Percentiles rank a stretch among this genome's conserved stretches.
Conservation (phyloP, 2,113 vertebrate species). For the Thalassoma bifasciatum region DNA sequence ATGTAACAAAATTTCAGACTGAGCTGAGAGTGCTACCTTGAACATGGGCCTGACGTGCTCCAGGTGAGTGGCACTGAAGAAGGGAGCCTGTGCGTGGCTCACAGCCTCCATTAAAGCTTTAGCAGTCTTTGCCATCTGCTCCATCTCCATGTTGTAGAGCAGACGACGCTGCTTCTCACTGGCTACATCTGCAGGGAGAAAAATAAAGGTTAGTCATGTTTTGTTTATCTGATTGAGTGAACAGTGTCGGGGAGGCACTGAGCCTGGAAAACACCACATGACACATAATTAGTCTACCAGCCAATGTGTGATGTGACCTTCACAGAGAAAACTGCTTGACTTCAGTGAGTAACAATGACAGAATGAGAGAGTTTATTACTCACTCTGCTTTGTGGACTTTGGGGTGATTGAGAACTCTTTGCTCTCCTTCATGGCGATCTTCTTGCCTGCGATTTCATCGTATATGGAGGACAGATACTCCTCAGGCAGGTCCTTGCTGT, state of each 20-base stretch:
- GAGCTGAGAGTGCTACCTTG: slow-evolving; percentile 78
- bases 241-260: not conserved
- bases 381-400: slow-evolving; percentile 95
- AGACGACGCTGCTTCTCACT: slow-evolving; percentile 95
- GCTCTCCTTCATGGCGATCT: slow-evolving; percentile 97
- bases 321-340: not conserved
- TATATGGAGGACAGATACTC: slow-evolving; percentile 97
- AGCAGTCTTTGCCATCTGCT: slow-evolving; percentile 98
- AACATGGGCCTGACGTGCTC: slow-evolving; percentile 98
- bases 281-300: not conserved
- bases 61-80: slow-evolving; percentile 96
- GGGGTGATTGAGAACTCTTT: slow-evolving; percentile 93
- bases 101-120: slow-evolving; percentile 98
- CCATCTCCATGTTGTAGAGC: slow-evolving; percentile 98
- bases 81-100: slow-evolving; percentile 95
- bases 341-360: not conserved
- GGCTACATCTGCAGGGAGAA: slow-evolving; percentile 83
- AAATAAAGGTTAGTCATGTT: not conserved
- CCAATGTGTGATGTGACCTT: not conserved
- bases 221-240: not conserved
- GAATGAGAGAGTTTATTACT: slow-evolving; percentile 62
- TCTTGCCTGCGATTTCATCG: slow-evolving; percentile 97
- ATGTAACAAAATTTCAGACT: too few relatives aligned
- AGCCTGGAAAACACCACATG: not conserved
- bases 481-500: slow-evolving; percentile 96